Evolutionary conservation across 2,888 invertebrate species (phyloP).

Genomic region (Drosophila meridionalis): DNA sequence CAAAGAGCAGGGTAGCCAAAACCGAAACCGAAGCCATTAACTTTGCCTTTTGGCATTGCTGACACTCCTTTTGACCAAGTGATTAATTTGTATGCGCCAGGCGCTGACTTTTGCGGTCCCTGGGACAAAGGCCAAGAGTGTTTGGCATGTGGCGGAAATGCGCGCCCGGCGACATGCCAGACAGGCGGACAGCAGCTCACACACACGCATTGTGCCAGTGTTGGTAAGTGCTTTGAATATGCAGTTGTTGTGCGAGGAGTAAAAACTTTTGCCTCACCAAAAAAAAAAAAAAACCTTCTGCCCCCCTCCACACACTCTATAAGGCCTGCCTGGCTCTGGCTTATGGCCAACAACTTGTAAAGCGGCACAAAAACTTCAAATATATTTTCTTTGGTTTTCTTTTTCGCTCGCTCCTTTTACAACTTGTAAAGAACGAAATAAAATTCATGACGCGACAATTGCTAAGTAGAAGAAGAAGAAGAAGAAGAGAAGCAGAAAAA

Average conservation of each 20-base stretch:
- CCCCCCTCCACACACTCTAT: slow-evolving; percentile 2
- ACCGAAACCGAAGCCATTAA: slow-evolving; percentile 59
- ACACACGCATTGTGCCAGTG: slow-evolving; percentile 26
- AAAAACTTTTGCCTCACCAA: slow-evolving; percentile 61
- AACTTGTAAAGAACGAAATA: slow-evolving; percentile 71
- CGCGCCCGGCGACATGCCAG: slow-evolving; percentile 66
- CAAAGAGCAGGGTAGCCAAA: slow-evolving; percentile 18
- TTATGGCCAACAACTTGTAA: slow-evolving; percentile 71
- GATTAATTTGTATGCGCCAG: slow-evolving; percentile 76
- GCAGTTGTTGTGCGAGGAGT: slow-evolving; percentile 17
- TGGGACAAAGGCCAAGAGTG: slow-evolving; percentile 77
- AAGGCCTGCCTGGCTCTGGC: slow-evolving; percentile 52
- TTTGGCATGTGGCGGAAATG: slow-evolving; percentile 79
- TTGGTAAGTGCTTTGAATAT: slow-evolving; percentile 61
- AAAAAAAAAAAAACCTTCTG: slow-evolving; percentile 25
- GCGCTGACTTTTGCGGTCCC: slow-evolving; percentile 76
- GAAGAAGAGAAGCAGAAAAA: not conserved
- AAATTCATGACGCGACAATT: slow-evolving; percentile 79
- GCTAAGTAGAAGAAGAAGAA: slow-evolving; percentile 8
- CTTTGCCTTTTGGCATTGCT: slow-evolving; percentile 45
- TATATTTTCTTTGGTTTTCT: slow-evolving; percentile 40
- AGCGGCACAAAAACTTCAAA: slow-evolving; percentile 54
- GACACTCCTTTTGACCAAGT: slow-evolving; percentile 66
- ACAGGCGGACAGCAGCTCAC: not conserved
- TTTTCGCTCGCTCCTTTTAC: slow-evolving; percentile 31